Evolutionary conservation across 1,140 invertebrate genomes (phyloP).

Genomic region (Oscheius sp.): DNA sequence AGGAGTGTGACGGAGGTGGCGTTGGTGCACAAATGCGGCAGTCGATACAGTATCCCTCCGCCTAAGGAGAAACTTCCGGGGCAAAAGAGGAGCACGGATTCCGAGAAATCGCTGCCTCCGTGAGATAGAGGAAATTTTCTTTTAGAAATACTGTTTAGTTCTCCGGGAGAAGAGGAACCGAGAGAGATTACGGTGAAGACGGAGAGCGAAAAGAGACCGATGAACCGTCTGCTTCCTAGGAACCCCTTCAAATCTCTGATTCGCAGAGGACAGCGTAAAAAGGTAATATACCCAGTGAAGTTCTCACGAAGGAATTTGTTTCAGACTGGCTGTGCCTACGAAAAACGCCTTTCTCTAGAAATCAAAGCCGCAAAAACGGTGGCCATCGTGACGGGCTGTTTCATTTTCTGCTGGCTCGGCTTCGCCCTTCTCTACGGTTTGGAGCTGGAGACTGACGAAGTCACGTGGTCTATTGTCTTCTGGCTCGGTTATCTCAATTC

Average conservation of each 20-base stretch:
- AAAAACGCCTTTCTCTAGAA: conserved; percentile 58
- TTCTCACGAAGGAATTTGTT: conserved; percentile 43
- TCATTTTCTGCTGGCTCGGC: conserved; percentile 90
- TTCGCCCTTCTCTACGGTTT: conserved; percentile 90
- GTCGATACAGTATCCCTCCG: neutral
- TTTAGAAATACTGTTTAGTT: neutral
- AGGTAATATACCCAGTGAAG: conserved; percentile 21
- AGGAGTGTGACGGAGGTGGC: neutral
- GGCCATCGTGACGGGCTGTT: conserved; percentile 91
- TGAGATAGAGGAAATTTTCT: neutral
- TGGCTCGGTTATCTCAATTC: conserved; percentile 55
- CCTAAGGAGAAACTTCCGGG: neutral
- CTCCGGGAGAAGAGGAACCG: neutral
- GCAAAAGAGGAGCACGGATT: neutral
- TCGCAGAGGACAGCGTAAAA: conserved; percentile 27
- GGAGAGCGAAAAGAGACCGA: neutral
- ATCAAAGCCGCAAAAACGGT: conserved; percentile 78
- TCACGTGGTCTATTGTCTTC: conserved; percentile 60
- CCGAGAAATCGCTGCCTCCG: neutral
- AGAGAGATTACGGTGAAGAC: neutral
- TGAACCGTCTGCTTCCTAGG: neutral
- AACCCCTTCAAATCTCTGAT: conserved; percentile 25
- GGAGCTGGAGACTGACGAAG: conserved; percentile 65
- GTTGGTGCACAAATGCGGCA: neutral
- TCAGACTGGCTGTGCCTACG: conserved; percentile 57